Conservation (phyloP, 2,888 invertebrate genomes). For the Hirtodrosophila duncani region DNA sequence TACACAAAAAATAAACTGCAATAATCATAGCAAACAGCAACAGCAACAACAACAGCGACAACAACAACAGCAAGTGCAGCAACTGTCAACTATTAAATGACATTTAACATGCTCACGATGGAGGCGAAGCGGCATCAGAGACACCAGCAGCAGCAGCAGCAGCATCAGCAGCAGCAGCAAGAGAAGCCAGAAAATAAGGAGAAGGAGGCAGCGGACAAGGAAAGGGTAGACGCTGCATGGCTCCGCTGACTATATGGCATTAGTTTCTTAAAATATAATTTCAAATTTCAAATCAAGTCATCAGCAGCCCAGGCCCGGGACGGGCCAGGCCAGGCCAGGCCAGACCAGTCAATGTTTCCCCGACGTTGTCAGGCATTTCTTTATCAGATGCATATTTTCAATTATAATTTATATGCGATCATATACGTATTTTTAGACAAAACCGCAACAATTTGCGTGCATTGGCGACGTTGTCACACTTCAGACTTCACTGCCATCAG, state of each 20-base stretch:
- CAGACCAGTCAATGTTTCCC: too few species aligned
- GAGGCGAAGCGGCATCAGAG: constrained; percentile 10
- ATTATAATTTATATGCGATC: constrained; percentile 68
- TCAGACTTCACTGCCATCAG: too few species aligned
- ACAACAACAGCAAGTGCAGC: constrained; percentile 52
- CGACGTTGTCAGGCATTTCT: constrained; percentile 15
- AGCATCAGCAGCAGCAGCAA: constrained; percentile 5
- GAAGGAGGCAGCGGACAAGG: too few species aligned
- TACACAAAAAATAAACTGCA: constrained; percentile 51
- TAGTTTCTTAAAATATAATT: constrained; percentile 69
- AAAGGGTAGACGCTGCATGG: too few species aligned
- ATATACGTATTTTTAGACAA: constrained; percentile 52
- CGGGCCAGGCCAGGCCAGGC: too few species aligned
- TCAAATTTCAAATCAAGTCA: constrained; percentile 68
- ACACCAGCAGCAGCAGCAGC: neutral
- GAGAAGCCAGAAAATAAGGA: constrained; percentile 13
- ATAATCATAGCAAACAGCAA: constrained; percentile 53
- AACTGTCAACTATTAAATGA: constrained; percentile 77
- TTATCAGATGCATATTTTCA: constrained; percentile 48
- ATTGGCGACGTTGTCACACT: too few species aligned
- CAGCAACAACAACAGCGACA: constrained; percentile 11
- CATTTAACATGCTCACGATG: constrained; percentile 74
- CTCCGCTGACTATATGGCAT: constrained; percentile 39
- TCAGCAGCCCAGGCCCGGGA: constrained; percentile 30
- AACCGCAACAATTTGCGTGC: too few species aligned